A percentile compares a stretch with the other conserved stretches of the same genome.
These are phyloP conservation scores for Trachelus stipa DNA, from an alignment of 2,888 invertebrate genomes.

Conservation along the genomic window DNA sequence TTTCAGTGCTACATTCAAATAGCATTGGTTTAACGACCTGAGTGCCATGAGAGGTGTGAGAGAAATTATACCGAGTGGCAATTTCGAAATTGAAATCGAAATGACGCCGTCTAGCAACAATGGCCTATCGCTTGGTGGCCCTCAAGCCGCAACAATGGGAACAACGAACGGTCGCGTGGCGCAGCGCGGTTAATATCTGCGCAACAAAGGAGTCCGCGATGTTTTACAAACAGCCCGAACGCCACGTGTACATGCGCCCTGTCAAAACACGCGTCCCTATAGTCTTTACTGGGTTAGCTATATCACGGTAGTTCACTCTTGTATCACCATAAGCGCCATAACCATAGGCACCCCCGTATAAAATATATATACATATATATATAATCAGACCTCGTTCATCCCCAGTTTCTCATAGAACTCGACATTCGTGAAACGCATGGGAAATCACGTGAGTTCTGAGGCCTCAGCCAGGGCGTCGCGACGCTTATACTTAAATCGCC, in stretches of 20 bases:
- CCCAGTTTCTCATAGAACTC: neutral
- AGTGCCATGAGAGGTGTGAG: neutral
- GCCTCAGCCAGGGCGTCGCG: neutral
- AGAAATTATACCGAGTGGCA: conserved; percentile 40
- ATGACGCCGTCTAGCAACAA: conserved; percentile 32
- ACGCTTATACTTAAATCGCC: conserved; percentile 32
- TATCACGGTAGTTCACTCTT: neutral
- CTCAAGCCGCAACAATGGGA: conserved; percentile 61
- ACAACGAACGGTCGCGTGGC: conserved; percentile 52
- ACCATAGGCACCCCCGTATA: neutral
- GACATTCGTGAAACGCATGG: conserved; percentile 48
- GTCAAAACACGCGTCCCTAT: conserved; percentile 61
- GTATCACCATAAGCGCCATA: neutral
- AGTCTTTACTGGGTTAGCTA: conserved; percentile 1
- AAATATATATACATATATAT: conserved; percentile 8
- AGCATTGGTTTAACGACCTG: neutral
- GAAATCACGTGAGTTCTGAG: conserved; percentile 42
- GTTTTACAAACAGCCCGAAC: conserved; percentile 64
- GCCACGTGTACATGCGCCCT: conserved; percentile 62
- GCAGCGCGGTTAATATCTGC: conserved; percentile 56
- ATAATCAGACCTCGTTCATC: neutral
- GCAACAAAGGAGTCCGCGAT: conserved; percentile 61
- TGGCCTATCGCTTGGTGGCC: conserved; percentile 47
- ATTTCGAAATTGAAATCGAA: conserved; percentile 34
- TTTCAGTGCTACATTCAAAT: neutral